Percentiles rank a stretch among this genome's conserved stretches.
Evolutionary conservation across 2,113 vertebrate species (phyloP).

Genomic region (Grammomys surdaster): DNA sequence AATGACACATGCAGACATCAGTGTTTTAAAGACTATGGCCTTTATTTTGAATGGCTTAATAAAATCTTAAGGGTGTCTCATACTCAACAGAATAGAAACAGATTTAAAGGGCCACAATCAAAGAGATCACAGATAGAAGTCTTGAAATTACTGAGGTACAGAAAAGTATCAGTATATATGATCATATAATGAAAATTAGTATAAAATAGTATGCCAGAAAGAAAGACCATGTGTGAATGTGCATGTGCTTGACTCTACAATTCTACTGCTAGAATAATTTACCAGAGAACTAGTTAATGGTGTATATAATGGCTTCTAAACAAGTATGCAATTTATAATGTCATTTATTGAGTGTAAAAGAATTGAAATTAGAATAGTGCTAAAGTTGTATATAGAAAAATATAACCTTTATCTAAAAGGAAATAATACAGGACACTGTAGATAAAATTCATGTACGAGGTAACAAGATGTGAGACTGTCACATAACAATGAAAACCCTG

Average conservation of each 20-base stretch:
- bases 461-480: slow-evolving; percentile 1
- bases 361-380: background rate
- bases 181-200: background rate
- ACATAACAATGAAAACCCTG: background rate
- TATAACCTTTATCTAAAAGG: background rate
- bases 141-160: slow-evolving; percentile 31
- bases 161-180: background rate
- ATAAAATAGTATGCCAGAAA: background rate
- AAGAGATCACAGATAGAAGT: background rate
- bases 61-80: background rate
- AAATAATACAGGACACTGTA: slow-evolving; percentile 20
- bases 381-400: background rate
- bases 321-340: background rate
- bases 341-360: slow-evolving; percentile 20
- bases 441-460: background rate
- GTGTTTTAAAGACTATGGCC: background rate
- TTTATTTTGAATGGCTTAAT: background rate
- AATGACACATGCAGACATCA: background rate
- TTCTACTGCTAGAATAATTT: background rate
- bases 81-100: background rate
- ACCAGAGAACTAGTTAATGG: slow-evolving; percentile 53
- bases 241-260: background rate
- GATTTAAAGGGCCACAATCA: background rate
- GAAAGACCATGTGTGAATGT: background rate
- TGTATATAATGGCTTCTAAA: background rate